Conservation (phyloP, 2,888 invertebrate species). For the Sycophila texana region DNA sequence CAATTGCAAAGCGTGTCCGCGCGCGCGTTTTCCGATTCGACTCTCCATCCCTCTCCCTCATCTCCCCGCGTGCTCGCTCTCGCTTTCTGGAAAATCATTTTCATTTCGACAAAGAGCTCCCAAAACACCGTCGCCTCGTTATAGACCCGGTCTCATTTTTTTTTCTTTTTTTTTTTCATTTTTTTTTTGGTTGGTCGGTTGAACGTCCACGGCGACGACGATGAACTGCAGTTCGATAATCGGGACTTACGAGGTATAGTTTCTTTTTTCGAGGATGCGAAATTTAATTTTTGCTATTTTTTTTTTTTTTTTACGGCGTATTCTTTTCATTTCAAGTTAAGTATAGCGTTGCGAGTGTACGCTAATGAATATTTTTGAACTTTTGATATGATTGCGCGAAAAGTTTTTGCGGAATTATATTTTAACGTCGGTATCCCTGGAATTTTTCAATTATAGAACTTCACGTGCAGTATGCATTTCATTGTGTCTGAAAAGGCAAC, state of each 20-base stretch:
- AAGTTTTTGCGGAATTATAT: not conserved
- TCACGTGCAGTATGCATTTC: not conserved
- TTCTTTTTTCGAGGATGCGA: too few species aligned
- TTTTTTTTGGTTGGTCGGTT: not conserved
- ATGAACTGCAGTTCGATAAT: too few species aligned
- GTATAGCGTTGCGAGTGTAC: too few species aligned
- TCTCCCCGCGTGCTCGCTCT: not conserved
- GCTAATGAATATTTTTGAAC: too few species aligned
- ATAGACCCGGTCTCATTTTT: not conserved
- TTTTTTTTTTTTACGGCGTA: too few species aligned
- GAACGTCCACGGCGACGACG: too few species aligned
- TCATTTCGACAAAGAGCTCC: slow-evolving; percentile 35
- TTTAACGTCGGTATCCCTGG: too few species aligned
- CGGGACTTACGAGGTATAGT: too few species aligned
- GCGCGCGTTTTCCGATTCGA: slow-evolving; percentile 9
- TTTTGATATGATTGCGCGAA: not conserved
- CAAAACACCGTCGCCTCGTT: slow-evolving; percentile 42
- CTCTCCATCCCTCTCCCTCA: slow-evolving; percentile 21
- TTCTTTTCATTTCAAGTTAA: too few species aligned
- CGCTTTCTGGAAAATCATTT: slow-evolving; percentile 19
- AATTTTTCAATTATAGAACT: slow-evolving; percentile 24
- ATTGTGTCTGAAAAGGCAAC: not conserved
- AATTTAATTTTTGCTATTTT: too few species aligned
- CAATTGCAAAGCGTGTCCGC: slow-evolving; percentile 47
- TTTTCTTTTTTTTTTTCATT: not conserved